phyloP scores from a whole-genome alignment of 2,113 vertebrate genomes.

The Oriolus oriolus region DNA sequence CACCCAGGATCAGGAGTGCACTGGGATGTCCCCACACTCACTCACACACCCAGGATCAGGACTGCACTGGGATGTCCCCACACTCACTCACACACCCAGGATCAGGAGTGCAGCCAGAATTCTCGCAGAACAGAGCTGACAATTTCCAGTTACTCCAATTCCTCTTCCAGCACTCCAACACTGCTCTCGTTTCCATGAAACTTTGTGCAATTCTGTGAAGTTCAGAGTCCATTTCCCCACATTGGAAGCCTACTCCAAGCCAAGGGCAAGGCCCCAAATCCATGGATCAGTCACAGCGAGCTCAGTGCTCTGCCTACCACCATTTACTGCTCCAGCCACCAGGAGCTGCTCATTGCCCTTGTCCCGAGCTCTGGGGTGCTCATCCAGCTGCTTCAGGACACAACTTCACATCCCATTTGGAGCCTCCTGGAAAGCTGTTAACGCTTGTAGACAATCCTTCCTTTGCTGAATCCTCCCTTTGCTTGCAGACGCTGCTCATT shows the following conservation, averaged over 20 bases:
- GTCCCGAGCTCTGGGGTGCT: background rate
- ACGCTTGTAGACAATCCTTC: accelerated
- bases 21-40: background rate
- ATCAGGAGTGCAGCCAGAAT: background rate
- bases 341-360: background rate
- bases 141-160: background rate
- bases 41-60: background rate
- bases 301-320: no score
- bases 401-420: background rate
- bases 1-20: accelerated
- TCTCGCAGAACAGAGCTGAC: background rate
- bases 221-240: background rate
- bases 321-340: background rate
- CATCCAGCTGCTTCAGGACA: background rate
- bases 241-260: background rate
- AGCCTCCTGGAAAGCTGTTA: background rate
- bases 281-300: background rate
- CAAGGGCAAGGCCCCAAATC: background rate
- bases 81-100: background rate
- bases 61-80: background rate
- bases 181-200: background rate
- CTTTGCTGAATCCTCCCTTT: background rate
- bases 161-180: background rate
- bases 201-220: accelerated
- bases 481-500: background rate